Percentiles rank a stretch among this genome's conserved stretches.
Evolutionary conservation across 2,797 vertebrate genomes (phyloP).

Genomic region (Megaceryle alcyon): DNA sequence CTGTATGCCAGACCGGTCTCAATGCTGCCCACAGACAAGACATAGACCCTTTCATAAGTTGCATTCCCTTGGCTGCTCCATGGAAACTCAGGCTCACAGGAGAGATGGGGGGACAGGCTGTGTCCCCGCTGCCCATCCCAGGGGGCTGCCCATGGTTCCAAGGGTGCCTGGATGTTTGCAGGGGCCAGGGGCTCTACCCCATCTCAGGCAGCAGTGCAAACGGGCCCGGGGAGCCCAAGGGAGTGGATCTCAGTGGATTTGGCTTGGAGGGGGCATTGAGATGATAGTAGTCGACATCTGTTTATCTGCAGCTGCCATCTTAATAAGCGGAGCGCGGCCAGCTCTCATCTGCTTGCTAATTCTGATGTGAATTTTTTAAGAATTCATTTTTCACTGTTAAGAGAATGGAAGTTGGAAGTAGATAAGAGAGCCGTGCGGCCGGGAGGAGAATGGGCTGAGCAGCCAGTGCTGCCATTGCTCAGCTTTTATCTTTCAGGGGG

Average conservation of each 20-base stretch:
- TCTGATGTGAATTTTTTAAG: constrained; percentile 61
- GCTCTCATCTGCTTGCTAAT: constrained; percentile 54
- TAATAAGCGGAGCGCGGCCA: constrained; percentile 33
- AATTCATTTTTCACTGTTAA: constrained; percentile 66
- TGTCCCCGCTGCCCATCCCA: background rate
- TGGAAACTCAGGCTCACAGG: background rate
- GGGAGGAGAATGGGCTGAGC: constrained; percentile 41
- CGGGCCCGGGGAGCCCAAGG: background rate
- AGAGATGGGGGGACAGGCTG: background rate
- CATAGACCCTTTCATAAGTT: constrained; percentile 32
- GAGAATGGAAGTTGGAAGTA: constrained; percentile 54
- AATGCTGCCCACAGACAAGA: background rate
- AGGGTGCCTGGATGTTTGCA: background rate
- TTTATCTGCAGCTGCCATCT: constrained; percentile 67
- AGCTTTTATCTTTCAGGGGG: constrained; percentile 66
- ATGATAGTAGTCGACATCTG: constrained; percentile 52
- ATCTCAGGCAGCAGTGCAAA: rapidly evolving
- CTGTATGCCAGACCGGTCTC: background rate
- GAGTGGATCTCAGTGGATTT: background rate
- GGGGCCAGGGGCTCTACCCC: background rate
- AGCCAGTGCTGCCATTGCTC: constrained; percentile 19
- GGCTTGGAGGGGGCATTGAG: constrained; percentile 47
- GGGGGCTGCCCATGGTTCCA: rapidly evolving
- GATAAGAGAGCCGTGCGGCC: constrained; percentile 45
- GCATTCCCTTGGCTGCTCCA: background rate